Base-by-base conservation (phyloP, 2,113 vertebrate genomes). In the western clawed frog (Xenopus tropicalis) region DNA sequence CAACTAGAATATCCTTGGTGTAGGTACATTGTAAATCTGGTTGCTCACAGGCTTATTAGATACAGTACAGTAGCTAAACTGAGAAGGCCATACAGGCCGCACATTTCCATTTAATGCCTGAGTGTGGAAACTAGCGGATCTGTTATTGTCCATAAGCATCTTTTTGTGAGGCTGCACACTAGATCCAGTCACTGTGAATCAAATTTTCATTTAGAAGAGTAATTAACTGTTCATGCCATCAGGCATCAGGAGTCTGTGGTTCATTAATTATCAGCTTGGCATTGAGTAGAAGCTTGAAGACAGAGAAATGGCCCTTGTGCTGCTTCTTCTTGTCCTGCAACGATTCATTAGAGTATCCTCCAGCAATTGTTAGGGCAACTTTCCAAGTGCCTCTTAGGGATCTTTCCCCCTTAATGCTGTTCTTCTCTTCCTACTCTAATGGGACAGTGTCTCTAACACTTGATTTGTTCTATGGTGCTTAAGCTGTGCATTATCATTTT, bases 181-280 rank as follows among this genome's bases (percentile, higher is more conserved):
- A 57, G 16, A 80, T 84, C 70, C 65, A 81, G 69, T 86, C 77
- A 77, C 80, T 82, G 67, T 82, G 81, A 82, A 54, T 82, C 70
- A 77, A 17, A 64, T 77, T 78, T 78, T 82, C 78, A 77, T 80
- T 80, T 69, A 78, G 79, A 84, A 43, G 65, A 77, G 75, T 81
- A 84, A 80, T 46, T 57, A 72, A 73, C 73, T 79, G 54, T 82
- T 85, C 78, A 81, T 81, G 72, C 37, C 70, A 81, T 78, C 81
- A 82, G 72, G 80, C 65, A 81, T 76, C 66, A 43, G 68, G 73
- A 83, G 68, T 75, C 83, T 37, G 71, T 83, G 84, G 81, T 80
- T 82, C 80, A 85, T 87, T 85, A 83, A 84, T 84, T 83, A 81
- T 82, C 78, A 80, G 61, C 80, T 80, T 81, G 79, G 74, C 71